Evolutionary conservation across 2,797 vertebrate species (phyloP).

Genomic region (Lycodopsis pacificus): DNA sequence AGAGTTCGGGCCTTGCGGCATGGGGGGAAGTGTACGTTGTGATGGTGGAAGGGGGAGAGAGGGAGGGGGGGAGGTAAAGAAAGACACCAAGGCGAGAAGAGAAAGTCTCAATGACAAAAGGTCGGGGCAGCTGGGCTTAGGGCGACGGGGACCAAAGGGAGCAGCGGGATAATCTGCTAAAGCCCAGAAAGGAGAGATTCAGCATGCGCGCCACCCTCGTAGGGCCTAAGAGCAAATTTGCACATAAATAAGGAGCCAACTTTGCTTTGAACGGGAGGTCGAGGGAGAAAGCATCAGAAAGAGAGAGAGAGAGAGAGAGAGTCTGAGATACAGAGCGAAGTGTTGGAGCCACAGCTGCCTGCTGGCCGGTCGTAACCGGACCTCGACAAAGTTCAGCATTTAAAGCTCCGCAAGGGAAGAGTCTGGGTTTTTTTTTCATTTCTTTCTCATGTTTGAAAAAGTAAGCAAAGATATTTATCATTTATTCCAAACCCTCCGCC

Average conservation of each 20-base stretch:
- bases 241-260: slow-evolving; percentile 91
- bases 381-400: slow-evolving; percentile 71
- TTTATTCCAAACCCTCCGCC: slow-evolving; percentile 38
- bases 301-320: slow-evolving; percentile 73
- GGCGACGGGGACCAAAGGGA: slow-evolving; percentile 87
- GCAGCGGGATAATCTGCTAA: slow-evolving; percentile 92
- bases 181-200: slow-evolving; percentile 88
- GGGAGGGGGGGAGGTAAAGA: slow-evolving; percentile 67
- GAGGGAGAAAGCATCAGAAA: slow-evolving; percentile 80
- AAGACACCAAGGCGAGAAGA: slow-evolving; percentile 82
- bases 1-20: slow-evolving; percentile 71
- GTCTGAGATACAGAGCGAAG: slow-evolving; percentile 70
- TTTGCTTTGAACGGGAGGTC: slow-evolving; percentile 90
- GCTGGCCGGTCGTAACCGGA: slow-evolving; percentile 67
- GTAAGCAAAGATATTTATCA: slow-evolving; percentile 78
- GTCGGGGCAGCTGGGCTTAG: slow-evolving; percentile 90
- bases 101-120: slow-evolving; percentile 91
- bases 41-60: slow-evolving; percentile 54
- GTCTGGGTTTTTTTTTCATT: slow-evolving; percentile 4
- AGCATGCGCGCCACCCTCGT: slow-evolving; percentile 88
- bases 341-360: slow-evolving; percentile 74
- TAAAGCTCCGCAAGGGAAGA: slow-evolving; percentile 58
- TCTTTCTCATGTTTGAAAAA: slow-evolving; percentile 66
- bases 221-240: slow-evolving; percentile 89
- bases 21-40: slow-evolving; percentile 61